These are phyloP conservation scores for Arothron firmamentum DNA, from an alignment of 2,113 vertebrate genomes.

Conservation along the genomic window DNA sequence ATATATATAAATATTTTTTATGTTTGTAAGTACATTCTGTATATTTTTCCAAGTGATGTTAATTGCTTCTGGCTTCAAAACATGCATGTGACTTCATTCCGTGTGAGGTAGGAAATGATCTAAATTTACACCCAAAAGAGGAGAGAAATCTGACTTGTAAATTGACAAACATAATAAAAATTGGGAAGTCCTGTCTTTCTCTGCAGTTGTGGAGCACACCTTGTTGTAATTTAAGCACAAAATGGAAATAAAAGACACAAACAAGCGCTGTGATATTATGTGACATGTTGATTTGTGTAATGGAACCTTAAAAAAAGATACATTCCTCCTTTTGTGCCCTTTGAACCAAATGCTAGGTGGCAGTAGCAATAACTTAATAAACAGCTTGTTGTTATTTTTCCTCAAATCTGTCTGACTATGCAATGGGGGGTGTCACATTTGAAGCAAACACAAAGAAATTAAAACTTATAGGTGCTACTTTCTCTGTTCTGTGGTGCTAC, in stretches of 20 bases:
- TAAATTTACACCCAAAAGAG: constrained; percentile 14
- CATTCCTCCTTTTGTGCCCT: constrained; percentile 56
- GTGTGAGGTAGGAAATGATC: constrained; percentile 61
- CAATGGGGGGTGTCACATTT: constrained; percentile 68
- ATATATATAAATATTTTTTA: constrained; percentile 73
- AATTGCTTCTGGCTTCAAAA: constrained; percentile 81
- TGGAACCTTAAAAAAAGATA: constrained; percentile 29
- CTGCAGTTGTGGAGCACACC: constrained; percentile 63
- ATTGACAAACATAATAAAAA: constrained; percentile 34
- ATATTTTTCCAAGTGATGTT: constrained; percentile 78
- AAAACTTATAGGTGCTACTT: constrained; percentile 81
- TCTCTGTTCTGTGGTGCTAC: constrained; percentile 89
- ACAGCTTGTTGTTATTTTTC: constrained; percentile 38
- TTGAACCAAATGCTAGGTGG: constrained; percentile 31
- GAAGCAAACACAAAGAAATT: constrained; percentile 65
- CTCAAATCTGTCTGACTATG: constrained; percentile 53
- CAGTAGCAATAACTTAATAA: constrained; percentile 64
- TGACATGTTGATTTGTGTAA: constrained; percentile 68
- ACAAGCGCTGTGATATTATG: constrained; percentile 66
- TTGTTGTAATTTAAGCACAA: constrained; percentile 72
- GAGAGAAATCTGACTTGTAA: constrained; percentile 58
- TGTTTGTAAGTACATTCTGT: constrained; percentile 96
- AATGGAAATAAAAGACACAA: constrained; percentile 72
- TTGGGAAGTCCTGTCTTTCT: constrained; percentile 61
- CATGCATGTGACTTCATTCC: constrained; percentile 76